Percentiles rank a stretch among this genome's conserved stretches.
Evolutionary conservation across 2,797 vertebrate genomes (phyloP).

Genomic region (Echiichthys vipera): DNA sequence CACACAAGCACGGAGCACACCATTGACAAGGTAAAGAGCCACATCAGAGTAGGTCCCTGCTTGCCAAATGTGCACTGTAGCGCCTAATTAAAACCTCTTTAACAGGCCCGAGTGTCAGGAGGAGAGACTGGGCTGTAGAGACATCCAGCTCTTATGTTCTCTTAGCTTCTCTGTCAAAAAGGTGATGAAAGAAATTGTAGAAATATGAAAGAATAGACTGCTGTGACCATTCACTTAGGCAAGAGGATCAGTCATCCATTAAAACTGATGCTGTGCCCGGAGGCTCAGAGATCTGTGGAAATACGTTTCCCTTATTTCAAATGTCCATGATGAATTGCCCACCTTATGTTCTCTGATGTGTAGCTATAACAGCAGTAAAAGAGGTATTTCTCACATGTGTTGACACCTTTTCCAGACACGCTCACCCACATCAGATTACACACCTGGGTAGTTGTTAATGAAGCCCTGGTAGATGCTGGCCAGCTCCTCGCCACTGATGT

Average conservation of each 20-base stretch:
- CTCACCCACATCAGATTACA: constrained; percentile 22
- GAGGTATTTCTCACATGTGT: background rate
- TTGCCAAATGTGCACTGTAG: constrained; percentile 63
- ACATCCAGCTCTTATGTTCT: constrained; percentile 31
- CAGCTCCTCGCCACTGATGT: constrained; percentile 90
- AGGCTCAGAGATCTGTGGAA: background rate
- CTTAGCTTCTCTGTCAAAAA: constrained; percentile 10
- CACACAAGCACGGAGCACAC: constrained; percentile 38
- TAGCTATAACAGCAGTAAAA: background rate
- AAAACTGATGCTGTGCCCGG: background rate
- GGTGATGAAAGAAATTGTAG: constrained; percentile 20
- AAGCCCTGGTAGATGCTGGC: constrained; percentile 93
- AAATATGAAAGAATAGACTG: constrained; percentile 6
- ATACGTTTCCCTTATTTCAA: background rate
- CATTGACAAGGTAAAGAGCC: constrained; percentile 64
- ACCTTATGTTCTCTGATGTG: background rate
- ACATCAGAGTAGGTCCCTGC: constrained; percentile 44
- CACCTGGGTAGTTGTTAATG: constrained; percentile 93
- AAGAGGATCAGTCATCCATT: constrained; percentile 2
- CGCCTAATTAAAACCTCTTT: constrained; percentile 73
- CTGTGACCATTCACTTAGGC: constrained; percentile 3
- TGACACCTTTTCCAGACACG: background rate
- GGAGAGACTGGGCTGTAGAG: constrained; percentile 26
- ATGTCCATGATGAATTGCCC: background rate
- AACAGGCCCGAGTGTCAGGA: constrained; percentile 45